A percentile compares a stretch with the other conserved stretches of the same genome.
These are phyloP conservation scores for Etheostoma nigrum DNA, from an alignment of 2,797 vertebrate species.

Conservation along the genomic window DNA sequence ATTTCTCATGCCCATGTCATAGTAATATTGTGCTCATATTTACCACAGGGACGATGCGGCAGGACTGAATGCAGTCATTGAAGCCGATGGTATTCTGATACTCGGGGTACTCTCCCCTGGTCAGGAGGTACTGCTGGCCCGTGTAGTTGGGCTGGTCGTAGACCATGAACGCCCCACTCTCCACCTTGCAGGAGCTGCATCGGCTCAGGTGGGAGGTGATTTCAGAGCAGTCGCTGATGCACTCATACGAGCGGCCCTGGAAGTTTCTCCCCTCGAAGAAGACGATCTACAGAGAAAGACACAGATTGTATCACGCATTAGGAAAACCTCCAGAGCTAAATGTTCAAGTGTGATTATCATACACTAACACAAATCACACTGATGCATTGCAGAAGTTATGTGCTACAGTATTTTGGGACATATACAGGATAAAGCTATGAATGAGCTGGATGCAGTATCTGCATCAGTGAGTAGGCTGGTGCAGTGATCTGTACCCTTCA, in stretches of 20 bases:
- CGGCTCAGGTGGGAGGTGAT: constrained; percentile 56
- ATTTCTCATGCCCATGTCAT: not conserved
- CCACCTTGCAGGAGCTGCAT: constrained; percentile 71
- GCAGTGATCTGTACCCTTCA: constrained; percentile 8
- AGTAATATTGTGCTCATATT: constrained; percentile 11
- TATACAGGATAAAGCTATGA: not conserved
- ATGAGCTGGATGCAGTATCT: not conserved
- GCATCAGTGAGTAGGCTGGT: not conserved
- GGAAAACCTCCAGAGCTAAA: not conserved
- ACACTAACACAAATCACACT: not conserved
- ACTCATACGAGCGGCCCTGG: constrained; percentile 64
- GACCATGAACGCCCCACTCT: constrained; percentile 61
- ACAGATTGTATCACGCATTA: constrained; percentile 13
- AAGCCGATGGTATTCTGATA: constrained; percentile 64
- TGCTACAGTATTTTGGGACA: not conserved
- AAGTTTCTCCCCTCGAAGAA: constrained; percentile 65
- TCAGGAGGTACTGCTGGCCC: constrained; percentile 66
- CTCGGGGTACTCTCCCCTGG: constrained; percentile 64
- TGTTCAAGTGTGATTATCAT: not conserved
- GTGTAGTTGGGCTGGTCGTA: constrained; percentile 64
- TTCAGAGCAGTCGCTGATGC: constrained; percentile 59
- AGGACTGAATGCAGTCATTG: constrained; percentile 66
- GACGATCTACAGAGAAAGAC: constrained; percentile 50
- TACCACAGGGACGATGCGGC: constrained; percentile 61
- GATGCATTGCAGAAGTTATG: not conserved